Conservation (phyloP, 1,140 invertebrate species). For the Hycleus cichorii region DNA sequence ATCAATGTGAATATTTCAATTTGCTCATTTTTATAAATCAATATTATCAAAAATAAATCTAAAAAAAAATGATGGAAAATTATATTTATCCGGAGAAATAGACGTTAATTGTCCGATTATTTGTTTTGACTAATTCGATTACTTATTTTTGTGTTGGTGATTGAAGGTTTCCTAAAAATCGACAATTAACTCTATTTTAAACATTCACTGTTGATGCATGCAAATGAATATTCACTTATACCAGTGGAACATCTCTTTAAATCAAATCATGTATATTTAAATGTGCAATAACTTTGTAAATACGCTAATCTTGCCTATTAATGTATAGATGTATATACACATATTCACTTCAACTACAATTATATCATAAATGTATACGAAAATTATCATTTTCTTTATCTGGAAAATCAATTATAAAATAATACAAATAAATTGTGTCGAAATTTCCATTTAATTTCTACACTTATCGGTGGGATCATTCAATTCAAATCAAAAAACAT, state of each 20-base stretch:
- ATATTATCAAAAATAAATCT: background rate
- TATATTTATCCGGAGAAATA: background rate
- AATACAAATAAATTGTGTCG: too few relatives aligned
- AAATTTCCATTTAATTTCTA: background rate
- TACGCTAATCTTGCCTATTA: slow-evolving; percentile 33
- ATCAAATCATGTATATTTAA: slow-evolving; percentile 35
- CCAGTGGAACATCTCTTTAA: slow-evolving; percentile 4
- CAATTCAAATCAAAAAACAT: too few relatives aligned
- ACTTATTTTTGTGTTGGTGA: background rate
- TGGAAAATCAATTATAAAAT: background rate
- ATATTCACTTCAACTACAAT: slow-evolving; percentile 11
- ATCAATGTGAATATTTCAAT: slow-evolving; percentile 29
- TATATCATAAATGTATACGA: slow-evolving; percentile 34
- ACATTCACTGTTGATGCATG: slow-evolving; percentile 12
- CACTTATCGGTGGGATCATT: slow-evolving; percentile 2
- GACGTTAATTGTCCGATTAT: slow-evolving; percentile 8
- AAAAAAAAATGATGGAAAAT: background rate
- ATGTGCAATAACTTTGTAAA: slow-evolving; percentile 43
- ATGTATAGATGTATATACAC: slow-evolving; percentile 41
- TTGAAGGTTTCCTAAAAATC: slow-evolving; percentile 4
- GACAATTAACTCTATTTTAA: slow-evolving; percentile 5
- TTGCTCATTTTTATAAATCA: slow-evolving; percentile 31
- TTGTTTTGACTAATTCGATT: slow-evolving; percentile 1
- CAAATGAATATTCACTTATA: slow-evolving; percentile 15
- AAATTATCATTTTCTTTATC: slow-evolving; percentile 1